Evolutionary conservation across 2,888 invertebrate species (phyloP).

Genomic region (Dimorphilus gyrociliatus): DNA sequence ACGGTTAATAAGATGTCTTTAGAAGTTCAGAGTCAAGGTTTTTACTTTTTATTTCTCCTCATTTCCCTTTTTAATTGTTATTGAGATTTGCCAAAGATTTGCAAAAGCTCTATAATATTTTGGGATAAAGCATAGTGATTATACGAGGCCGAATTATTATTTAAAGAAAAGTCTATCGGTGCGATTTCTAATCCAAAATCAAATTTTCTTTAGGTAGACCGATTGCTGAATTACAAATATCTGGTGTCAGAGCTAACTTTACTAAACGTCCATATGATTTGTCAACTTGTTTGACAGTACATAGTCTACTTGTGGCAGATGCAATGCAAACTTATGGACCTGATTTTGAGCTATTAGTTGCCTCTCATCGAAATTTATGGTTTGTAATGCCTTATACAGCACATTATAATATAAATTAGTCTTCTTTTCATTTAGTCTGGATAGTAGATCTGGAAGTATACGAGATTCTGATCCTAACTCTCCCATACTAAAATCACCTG

Average conservation of each 20-base stretch:
- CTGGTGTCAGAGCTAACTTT: conserved; percentile 62
- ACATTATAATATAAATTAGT: no score
- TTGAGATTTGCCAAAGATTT: no score
- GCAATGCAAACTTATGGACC: conserved; percentile 85
- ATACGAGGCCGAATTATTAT: no score
- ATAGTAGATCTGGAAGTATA: conserved; percentile 77
- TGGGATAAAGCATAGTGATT: no score
- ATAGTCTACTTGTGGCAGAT: conserved; percentile 77
- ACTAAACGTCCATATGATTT: conserved; percentile 58
- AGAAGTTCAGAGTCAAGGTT: conserved; percentile 46
- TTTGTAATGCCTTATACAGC: conserved; percentile 37
- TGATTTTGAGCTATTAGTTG: conserved; percentile 81
- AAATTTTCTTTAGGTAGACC: no score
- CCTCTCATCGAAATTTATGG: conserved; percentile 86
- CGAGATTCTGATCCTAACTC: conserved; percentile 79
- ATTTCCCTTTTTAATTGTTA: neutral
- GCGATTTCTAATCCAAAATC: no score
- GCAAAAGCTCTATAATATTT: no score
- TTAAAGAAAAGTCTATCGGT: no score
- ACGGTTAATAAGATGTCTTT: conserved; percentile 63
- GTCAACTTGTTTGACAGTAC: conserved; percentile 66
- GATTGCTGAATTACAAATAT: conserved; percentile 79
- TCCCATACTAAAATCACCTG: conserved; percentile 57
- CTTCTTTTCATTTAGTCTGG: conserved; percentile 52
- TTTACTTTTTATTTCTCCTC: neutral